Evolutionary conservation across 2,888 invertebrate species (phyloP).

Genomic region (Polyploca ridens): DNA sequence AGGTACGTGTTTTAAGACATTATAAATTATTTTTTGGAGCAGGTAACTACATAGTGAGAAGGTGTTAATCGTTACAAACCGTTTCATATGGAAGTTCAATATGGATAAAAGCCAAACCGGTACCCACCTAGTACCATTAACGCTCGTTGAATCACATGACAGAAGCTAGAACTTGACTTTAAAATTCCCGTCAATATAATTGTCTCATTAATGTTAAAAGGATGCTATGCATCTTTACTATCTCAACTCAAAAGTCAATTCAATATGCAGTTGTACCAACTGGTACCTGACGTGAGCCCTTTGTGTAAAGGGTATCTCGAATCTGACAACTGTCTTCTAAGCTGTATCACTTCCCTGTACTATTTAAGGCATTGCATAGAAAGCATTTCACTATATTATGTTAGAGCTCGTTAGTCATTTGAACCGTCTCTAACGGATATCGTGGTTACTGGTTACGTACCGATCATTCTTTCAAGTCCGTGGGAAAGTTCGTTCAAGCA

Average conservation of each 20-base stretch:
- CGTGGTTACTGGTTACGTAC: conserved; percentile 7
- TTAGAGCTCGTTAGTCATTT: conserved; percentile 43
- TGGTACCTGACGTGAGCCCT: conserved; percentile 18
- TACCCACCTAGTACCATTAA: too few relatives aligned
- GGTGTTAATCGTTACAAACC: too few relatives aligned
- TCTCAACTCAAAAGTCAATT: background rate
- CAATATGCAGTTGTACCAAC: background rate
- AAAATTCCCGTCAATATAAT: background rate
- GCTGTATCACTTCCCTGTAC: conserved; percentile 48
- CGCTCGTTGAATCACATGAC: too few relatives aligned
- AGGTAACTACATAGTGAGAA: too few relatives aligned
- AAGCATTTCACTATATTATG: conserved; percentile 58
- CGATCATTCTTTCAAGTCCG: conserved; percentile 1
- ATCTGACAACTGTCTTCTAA: conserved; percentile 50
- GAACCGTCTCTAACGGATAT: background rate
- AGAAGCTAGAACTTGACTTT: too few relatives aligned
- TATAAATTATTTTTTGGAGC: too few relatives aligned
- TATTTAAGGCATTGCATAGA: conserved; percentile 53
- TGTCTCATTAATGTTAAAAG: background rate
- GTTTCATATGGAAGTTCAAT: too few relatives aligned
- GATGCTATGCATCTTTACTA: background rate
- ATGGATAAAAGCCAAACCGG: too few relatives aligned
- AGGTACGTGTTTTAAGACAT: too few relatives aligned
- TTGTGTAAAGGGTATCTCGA: conserved; percentile 45
- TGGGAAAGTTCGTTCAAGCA: background rate